A percentile compares a stretch with the other conserved stretches of the same genome.
Evolutionary conservation across 2,797 vertebrate species (phyloP).

Genomic region (Gorsachius magnificus): DNA sequence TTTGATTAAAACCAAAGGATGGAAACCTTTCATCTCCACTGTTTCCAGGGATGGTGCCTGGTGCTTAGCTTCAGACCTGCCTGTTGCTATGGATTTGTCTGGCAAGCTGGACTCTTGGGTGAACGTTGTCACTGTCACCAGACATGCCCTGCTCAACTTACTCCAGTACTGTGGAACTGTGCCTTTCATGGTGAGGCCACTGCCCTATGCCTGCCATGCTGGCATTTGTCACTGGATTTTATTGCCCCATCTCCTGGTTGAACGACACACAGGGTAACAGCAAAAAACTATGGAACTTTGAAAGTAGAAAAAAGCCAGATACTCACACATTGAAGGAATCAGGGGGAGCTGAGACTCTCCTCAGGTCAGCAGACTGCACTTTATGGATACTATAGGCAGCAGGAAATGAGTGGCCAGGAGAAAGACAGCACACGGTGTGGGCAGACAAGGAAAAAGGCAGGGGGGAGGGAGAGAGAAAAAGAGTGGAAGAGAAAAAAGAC

Average conservation of each 20-base stretch:
- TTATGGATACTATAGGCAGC: conserved; percentile 93
- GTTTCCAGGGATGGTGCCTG: background rate
- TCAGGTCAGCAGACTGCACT: conserved; percentile 95
- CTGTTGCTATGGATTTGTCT: background rate
- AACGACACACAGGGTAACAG: background rate
- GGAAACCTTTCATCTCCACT: background rate
- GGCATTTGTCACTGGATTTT: background rate
- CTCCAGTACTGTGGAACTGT: background rate
- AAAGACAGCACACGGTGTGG: conserved; percentile 72
- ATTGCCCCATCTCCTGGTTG: background rate
- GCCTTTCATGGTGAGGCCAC: background rate
- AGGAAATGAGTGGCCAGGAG: conserved; percentile 78
- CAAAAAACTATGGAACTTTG: background rate
- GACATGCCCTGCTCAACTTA: background rate
- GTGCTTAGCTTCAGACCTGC: background rate
- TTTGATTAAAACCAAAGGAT: background rate
- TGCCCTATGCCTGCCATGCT: background rate
- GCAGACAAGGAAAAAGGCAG: conserved; percentile 73
- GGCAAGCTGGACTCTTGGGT: background rate
- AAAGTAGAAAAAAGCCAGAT: conserved; percentile 65
- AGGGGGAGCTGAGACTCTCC: conserved; percentile 97
- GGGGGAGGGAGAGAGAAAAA: conserved; percentile 63
- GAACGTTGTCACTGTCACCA: background rate
- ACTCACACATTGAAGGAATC: conserved; percentile 99
- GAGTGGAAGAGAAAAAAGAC: conserved; percentile 66